Base-by-base conservation (phyloP, 2,797 vertebrate genomes). In the Enteromius anoplus region DNA sequence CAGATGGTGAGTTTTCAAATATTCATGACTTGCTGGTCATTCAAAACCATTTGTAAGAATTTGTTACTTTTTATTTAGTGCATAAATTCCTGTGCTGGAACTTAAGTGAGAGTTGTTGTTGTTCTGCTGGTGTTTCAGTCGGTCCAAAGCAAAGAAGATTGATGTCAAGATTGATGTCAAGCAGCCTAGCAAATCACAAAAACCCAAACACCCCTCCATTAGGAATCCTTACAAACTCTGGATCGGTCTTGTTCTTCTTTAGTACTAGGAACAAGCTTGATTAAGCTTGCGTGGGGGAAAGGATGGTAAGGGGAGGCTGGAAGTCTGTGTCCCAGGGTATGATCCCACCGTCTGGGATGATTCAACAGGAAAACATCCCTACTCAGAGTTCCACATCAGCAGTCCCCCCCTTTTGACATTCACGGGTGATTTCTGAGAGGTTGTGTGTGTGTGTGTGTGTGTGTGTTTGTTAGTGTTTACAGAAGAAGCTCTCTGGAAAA, bases 301-400 rank as follows among this genome's bases (percentile, higher is more conserved):
- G 80, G 81, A 85, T 85, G 86, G 86, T 79, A 88, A 84, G 85
- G 86, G 88, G 89, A 88, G 89, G 85, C 88, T 87, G 85, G 86
- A 89, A 87, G 84, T 78, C 80, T 85, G 87, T 64, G 88, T 92
- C 86, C 91, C 88, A 90, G 86, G 87, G 91, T 87, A 83, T 85
- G 87, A 86, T 91, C 78, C 84, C 42, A 85, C 83, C 85, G 86
- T 84, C 86, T 85, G 87, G 81, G 86, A 94, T 94, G 93, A 95
- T 90, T 95, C 93, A 94, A 86, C 91, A 80, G 85, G 88, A 89
- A 95, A 93, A 88, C 87, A 93, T 93, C 89, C 86, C 86, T 89
- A 73, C 86, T 75, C 72, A 87, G 86, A 19, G 68, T 75, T 90
- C 90, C 91, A 92, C 89, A 81, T 92, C 90, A 92, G 88, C 87